Evolutionary conservation across 1,140 invertebrate genomes (phyloP), one percentile per base, ranked within the genome.

Genomic region (Drosophila pseudoobscura): DNA sequence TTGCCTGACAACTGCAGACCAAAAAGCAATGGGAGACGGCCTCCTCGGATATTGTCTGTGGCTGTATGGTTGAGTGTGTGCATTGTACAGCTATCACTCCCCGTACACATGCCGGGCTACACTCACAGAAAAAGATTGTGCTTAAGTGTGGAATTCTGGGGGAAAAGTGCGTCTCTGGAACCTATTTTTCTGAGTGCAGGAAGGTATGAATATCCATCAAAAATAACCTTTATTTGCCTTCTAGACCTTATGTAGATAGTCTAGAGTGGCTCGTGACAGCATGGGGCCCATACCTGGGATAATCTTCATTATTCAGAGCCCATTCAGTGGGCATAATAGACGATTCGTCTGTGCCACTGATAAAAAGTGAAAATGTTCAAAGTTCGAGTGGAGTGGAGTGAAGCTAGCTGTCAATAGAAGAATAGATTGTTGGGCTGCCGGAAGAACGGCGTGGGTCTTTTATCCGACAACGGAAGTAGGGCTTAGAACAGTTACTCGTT

Each of bases 1-100:
- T 75, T 75, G 60, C 61, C 71, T 75, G 71, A 74, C 71, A 75
- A 57, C 53, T 58, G 71, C 71, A 75, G 71, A 56, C 71, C 61
- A 52, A 73, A 49, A 65, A 65, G 22, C 60, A 75, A 61, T 75
- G 70, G 71, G 71, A 64, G 45, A 61, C 64, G 71, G 50, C n/a
- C 63, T 31, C 39, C 41, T 69, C 29, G 9, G 20, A 65, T 15
- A 22, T 65, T 50, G 45, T 45, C 24, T 53, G 6, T 54, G 26
- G 26, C 56, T 46, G 20, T 46, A 31, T 50, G 35, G 3, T 39
- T 11, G 11, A 13, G 5, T 39, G 35, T 39, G 35, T 13, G 8
- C 29, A 31, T 0, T 39, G 35, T 13, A 31, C 29, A 7, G 29
- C n/a, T 43, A 22, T 46, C 17, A 65, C n/a, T 52, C 44, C n/a